Conservation (phyloP, 30 jellyfish, hydroid and myxozoan species). For the Aurelia aurita complex sp. Pacific region DNA sequence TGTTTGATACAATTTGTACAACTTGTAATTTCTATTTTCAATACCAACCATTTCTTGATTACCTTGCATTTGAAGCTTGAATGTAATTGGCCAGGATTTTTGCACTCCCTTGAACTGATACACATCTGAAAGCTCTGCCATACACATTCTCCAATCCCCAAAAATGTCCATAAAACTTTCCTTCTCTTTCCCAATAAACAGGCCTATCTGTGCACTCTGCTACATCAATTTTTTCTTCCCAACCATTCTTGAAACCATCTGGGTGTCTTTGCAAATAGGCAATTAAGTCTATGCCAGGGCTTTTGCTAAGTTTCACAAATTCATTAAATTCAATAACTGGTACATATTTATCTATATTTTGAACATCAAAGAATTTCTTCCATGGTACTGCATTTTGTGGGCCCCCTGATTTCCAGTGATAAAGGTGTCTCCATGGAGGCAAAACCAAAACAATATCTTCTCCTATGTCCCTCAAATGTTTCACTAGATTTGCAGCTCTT, state of each 20-base stretch:
- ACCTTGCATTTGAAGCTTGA: slow-evolving; percentile 72
- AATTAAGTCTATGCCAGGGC: slow-evolving; percentile 78
- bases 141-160: slow-evolving; percentile 83
- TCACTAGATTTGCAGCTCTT: slow-evolving; percentile 91
- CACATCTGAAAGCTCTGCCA: slow-evolving; percentile 83
- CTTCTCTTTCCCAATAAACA: slow-evolving; percentile 68
- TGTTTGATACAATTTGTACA: too few species aligned
- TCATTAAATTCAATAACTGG: slow-evolving; percentile 89
- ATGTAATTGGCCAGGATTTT: slow-evolving; percentile 60
- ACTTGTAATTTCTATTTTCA: too few species aligned
- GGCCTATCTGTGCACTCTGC: slow-evolving; percentile 71
- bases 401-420: slow-evolving; percentile 83
- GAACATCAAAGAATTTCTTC: slow-evolving; percentile 81
- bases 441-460: slow-evolving; percentile 84
- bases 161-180: slow-evolving; percentile 74
- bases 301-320: slow-evolving; percentile 45
- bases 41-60: neutral
- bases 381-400: slow-evolving; percentile 85
- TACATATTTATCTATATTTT: slow-evolving; percentile 74
- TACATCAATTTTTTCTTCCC: slow-evolving; percentile 83
- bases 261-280: slow-evolving; percentile 93
- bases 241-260: slow-evolving; percentile 89
- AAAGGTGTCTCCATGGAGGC: slow-evolving; percentile 97
- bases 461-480: slow-evolving; percentile 68
- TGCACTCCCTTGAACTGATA: slow-evolving; percentile 92